These are phyloP conservation scores for Ivindomyrus marchei DNA, from an alignment of 2,113 vertebrate species.

Conservation along the genomic window DNA sequence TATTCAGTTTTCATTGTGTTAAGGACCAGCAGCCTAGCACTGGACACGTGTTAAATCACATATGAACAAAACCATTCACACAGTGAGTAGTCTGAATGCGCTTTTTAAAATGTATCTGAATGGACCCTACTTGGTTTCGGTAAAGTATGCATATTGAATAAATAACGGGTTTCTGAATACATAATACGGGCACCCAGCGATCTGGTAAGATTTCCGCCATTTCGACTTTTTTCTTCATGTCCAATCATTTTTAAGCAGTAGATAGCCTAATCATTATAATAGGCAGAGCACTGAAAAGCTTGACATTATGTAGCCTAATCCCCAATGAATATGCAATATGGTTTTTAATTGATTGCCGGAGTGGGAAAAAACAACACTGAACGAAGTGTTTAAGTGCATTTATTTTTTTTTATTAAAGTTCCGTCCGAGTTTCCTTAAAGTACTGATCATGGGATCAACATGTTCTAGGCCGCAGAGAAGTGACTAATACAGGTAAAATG, in stretches of 20 bases:
- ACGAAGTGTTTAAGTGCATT: background rate
- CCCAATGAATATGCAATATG: background rate
- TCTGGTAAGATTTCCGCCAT: background rate
- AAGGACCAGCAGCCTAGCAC: background rate
- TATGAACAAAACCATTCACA: background rate
- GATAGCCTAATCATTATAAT: background rate
- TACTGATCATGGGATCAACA: background rate
- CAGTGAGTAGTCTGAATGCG: background rate
- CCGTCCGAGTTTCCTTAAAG: background rate
- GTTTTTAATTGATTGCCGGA: background rate
- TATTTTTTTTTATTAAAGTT: background rate
- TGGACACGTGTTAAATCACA: background rate
- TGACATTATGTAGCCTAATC: background rate
- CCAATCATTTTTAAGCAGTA: background rate
- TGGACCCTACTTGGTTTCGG: background rate
- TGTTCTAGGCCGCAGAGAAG: background rate
- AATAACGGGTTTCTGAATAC: background rate
- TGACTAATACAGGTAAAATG: background rate
- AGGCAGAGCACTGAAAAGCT: background rate
- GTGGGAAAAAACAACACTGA: background rate
- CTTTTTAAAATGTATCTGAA: background rate
- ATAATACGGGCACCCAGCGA: background rate
- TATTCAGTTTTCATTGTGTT: background rate
- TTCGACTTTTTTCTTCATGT: background rate
- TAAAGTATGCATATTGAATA: background rate